Base-by-base conservation (phyloP, 1,140 invertebrate species). In the Drosophila aff. region DNA sequence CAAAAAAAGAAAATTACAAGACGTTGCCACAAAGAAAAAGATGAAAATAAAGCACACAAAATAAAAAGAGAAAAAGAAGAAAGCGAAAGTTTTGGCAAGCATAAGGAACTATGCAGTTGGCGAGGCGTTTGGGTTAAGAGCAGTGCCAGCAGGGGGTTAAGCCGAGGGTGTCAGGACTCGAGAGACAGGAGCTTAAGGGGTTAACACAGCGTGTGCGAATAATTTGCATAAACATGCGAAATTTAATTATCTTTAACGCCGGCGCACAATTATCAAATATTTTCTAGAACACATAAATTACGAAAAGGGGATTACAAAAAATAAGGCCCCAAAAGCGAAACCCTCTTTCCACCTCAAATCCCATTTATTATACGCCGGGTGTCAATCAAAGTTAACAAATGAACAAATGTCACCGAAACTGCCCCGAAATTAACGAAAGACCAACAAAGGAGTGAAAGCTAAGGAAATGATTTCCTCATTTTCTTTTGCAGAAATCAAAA, bases 321-420 rank as follows among this genome's bases (percentile, higher is more conserved):
- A 50, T 18, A n/a, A 15, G 1, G 15, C 23, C 16, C 23, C 16
- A 15, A 11, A 10, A 18, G 0, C 41, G 38, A 40, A 10, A 38
- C 10, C 60, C 28, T 18, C 33, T 38, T 53, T 10, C 23, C 47
- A 16, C 33, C 16, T 23, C 38, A 13, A 68, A 64, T 10, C 38
- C 60, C 61, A 64, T 81, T 81, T 44, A 43, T 66, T 63, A 68
- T 76, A 4, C 28, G 28, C 75, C 65, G 47, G 53, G 41, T 85
- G 82, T 79, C 82, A 85, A 75, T 75, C 73, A 76, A 76, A 75
- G 71, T 75, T 50, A 64, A 53, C 49, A 64, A 76, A 74, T 74
- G 53, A 73, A 72, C 46, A 60, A 52, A 50, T 59, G 21, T 47
- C 58, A 41, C 26, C 41, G 36, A 50, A 23, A 62, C 40, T 62